Base-by-base conservation (phyloP, 2,888 invertebrate species). In the Dyspetes luteomarginatus region DNA sequence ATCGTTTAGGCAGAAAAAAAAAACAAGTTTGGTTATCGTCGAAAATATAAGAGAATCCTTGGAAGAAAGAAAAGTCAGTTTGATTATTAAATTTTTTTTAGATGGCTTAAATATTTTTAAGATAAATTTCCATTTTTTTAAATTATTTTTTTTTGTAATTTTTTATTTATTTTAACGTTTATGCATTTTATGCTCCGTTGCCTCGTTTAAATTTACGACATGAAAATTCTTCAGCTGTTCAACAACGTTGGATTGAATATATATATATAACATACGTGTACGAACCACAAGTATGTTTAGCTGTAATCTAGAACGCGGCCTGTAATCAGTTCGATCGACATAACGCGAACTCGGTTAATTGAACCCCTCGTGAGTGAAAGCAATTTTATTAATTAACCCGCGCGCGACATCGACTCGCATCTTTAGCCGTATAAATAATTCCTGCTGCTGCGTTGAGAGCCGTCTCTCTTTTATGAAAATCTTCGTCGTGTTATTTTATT, bases 321-420 rank as follows among this genome's bases (percentile, higher is more conserved):
- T 58, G 60, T 67, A 71, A 75, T 75, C 79, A 75, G 79, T 79
- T 75, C 68, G 65, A 64, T 52, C 43, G 64, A 22, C 74, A 45
- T 65, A 50, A 48, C 52, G 22, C 9, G 65, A 64, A 64, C 52
- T 65, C 55, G 45, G 52, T 77, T 73, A 72, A 73, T 81, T 73
- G 81, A 81, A 73, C 67, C 65, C 77, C 22, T 64, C 75, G 62
- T 74, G 77, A 81, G 73, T 77, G 77, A 73, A 73, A 73, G 77
- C 77, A 77, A 81, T 77, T 77, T 77, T 77, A 73, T 73, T 81
- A 56, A 77, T 81, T 81, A 77, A 77, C 81, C 73, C 67, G 24
- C 48, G 68, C 55, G 69, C 73, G 72, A 68, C 77, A 65, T 73
- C 68, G 28, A 45, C 55, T 56, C 41, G 48, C 9, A 7, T 36